Percentiles rank a stretch among this genome's conserved stretches.
These are phyloP conservation scores for Phycodurus eques DNA, from an alignment of 2,113 vertebrate genomes.

Conservation along the genomic window DNA sequence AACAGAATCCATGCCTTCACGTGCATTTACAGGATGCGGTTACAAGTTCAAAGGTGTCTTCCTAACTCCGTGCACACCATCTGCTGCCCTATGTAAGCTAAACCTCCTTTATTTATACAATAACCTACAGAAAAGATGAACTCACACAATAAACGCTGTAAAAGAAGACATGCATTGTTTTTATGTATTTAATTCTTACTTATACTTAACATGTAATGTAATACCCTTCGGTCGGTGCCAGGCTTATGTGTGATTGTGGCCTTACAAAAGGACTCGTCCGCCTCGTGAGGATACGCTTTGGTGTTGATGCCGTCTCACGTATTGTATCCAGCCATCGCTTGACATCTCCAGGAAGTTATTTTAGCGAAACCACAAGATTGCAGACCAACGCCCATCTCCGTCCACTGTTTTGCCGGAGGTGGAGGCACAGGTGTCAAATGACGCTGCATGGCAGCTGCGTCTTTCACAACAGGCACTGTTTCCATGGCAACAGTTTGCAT, in stretches of 20 bases:
- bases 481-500: not conserved
- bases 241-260: not conserved
- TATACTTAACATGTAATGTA: not conserved
- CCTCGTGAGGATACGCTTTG: not conserved
- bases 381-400: not conserved
- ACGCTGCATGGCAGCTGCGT: not conserved
- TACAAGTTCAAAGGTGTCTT: conserved; percentile 57
- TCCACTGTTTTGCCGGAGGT: not conserved
- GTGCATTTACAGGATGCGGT: conserved; percentile 41
- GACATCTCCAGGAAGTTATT: not conserved
- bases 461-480: not conserved
- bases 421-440: not conserved
- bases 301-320: not conserved
- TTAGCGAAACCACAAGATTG: not conserved
- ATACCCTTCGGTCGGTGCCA: not conserved
- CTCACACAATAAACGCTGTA: conserved; percentile 4
- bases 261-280: conserved; percentile 1
- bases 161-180: not conserved
- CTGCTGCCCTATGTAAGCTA: conserved; percentile 47
- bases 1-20: conserved; percentile 25
- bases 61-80: conserved; percentile 40
- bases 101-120: conserved; percentile 34
- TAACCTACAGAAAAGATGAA: conserved; percentile 35
- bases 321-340: not conserved
- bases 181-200: conserved; percentile 6